phyloP scores from a whole-genome alignment of 1,140 invertebrate species.

The Temnothorax nylanderi region DNA sequence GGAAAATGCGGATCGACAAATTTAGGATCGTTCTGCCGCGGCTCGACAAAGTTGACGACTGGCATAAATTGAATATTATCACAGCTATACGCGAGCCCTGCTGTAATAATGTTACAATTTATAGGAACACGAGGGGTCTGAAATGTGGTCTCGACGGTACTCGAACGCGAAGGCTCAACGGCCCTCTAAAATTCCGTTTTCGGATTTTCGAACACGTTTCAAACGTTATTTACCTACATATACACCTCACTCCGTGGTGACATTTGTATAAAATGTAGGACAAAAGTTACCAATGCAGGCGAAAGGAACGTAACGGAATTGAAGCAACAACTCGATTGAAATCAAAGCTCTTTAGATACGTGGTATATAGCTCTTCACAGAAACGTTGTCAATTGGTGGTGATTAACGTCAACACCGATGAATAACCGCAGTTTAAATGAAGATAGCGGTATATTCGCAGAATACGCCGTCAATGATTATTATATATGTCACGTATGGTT shows the following conservation, averaged over 20 bases:
- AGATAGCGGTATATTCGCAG: conserved; percentile 7
- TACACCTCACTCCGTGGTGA: too few species aligned
- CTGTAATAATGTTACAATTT: not conserved
- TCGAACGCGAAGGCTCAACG: not conserved
- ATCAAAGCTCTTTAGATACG: conserved; percentile 14
- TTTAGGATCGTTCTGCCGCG: not conserved
- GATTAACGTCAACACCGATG: not conserved
- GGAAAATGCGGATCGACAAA: not conserved
- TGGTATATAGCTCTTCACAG: not conserved
- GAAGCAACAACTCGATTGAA: conserved; percentile 7
- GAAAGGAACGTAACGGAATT: conserved; percentile 15
- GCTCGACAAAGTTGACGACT: not conserved
- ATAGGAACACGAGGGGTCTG: not conserved
- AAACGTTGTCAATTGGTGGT: conserved; percentile 14
- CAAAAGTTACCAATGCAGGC: not conserved
- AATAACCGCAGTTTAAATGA: conserved; percentile 10
- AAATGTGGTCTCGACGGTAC: not conserved
- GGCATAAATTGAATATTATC: conserved; percentile 7
- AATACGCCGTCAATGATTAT: conserved; percentile 47
- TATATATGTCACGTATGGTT: not conserved
- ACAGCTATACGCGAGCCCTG: not conserved
- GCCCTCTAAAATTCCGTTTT: not conserved
- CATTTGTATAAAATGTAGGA: not conserved
- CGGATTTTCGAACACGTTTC: not conserved
- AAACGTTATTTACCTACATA: not conserved